Conservation (phyloP, 23 tunicate species). For the Styela clava region DNA sequence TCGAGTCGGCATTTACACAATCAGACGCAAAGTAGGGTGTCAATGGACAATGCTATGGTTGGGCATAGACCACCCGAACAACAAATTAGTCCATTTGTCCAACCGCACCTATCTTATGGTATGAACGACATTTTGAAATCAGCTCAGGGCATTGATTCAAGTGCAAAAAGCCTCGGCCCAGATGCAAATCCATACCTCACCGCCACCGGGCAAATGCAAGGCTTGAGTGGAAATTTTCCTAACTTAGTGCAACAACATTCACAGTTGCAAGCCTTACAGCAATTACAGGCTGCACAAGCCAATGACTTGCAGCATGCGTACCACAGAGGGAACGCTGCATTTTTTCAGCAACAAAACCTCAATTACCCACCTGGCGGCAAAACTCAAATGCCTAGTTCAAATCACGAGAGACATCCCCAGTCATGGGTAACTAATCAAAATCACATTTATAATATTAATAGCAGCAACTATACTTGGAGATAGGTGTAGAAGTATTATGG, state of each 20-base stretch:
- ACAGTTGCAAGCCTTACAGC: constrained; percentile 22
- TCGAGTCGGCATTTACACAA: neutral
- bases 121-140: neutral
- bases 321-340: constrained; percentile 1
- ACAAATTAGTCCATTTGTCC: neutral
- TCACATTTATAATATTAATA: constrained; percentile 8
- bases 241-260: constrained; percentile 1
- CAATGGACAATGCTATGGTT: neutral
- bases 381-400: neutral
- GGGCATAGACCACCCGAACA: neutral
- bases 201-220: neutral
- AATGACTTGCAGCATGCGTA: constrained; percentile 13
- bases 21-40: neutral
- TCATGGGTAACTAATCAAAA: constrained; percentile 6
- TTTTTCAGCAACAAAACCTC: neutral
- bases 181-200: neutral
- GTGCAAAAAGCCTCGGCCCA: neutral
- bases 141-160: neutral
- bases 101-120: neutral
- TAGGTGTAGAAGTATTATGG: neutral
- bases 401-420: neutral
- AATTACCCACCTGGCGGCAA: neutral
- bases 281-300: constrained; percentile 16
- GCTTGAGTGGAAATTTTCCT: neutral
- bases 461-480: constrained; percentile 4